Evolutionary conservation across 2,797 vertebrate genomes (phyloP).

Genomic region (Anabacerthia variegaticeps): DNA sequence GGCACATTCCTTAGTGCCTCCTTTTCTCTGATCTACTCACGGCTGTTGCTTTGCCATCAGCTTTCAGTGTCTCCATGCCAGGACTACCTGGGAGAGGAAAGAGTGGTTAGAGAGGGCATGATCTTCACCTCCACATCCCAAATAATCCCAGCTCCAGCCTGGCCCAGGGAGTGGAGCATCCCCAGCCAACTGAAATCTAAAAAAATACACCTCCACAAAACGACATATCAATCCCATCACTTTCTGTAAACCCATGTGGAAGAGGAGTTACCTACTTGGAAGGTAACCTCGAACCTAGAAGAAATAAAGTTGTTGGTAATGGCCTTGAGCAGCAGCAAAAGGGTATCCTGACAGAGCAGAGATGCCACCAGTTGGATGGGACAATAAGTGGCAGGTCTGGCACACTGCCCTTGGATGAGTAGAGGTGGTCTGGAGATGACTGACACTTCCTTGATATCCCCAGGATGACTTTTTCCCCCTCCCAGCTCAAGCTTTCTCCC

Average conservation of each 20-base stretch:
- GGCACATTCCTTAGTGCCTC: slow-evolving; percentile 1
- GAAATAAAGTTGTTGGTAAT: slow-evolving; percentile 69
- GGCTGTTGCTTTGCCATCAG: neutral
- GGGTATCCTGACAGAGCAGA: fast-evolving
- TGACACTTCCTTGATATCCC: neutral
- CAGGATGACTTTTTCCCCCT: neutral
- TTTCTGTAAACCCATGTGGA: neutral
- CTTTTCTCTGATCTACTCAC: slow-evolving; percentile 20
- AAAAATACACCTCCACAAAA: neutral
- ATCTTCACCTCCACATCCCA: neutral
- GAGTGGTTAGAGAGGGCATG: neutral
- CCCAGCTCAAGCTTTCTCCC: neutral
- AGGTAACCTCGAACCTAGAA: slow-evolving; percentile 83
- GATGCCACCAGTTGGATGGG: neutral
- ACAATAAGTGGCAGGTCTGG: fast-evolving
- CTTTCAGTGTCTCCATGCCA: neutral
- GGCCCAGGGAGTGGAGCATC: neutral
- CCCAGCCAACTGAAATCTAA: neutral
- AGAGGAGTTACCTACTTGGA: slow-evolving; percentile 78
- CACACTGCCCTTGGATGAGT: neutral
- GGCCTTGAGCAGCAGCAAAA: neutral
- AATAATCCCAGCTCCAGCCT: neutral
- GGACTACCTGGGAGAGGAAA: slow-evolving; percentile 45
- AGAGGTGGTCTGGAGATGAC: neutral
- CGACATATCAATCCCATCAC: fast-evolving